These are phyloP conservation scores for Anas platyrhynchos DNA, from an alignment of 2,113 vertebrate genomes.

Conservation along the genomic window DNA sequence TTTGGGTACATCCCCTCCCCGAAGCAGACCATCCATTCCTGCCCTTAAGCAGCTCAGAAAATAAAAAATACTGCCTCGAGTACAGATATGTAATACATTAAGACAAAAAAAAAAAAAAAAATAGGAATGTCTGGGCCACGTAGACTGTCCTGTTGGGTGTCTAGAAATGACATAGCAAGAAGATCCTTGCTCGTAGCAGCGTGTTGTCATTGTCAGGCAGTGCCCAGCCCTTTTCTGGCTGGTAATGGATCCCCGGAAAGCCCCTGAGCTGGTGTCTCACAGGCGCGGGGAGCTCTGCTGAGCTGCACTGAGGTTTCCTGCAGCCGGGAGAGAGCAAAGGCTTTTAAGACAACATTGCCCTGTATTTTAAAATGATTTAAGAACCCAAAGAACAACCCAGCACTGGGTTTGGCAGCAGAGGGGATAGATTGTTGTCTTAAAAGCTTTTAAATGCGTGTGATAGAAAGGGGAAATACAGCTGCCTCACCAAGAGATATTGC, in stretches of 20 bases:
- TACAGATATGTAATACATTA: rapidly evolving
- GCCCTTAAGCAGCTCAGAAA: background rate
- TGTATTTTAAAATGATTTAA: constrained; percentile 69
- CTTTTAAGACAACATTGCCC: constrained; percentile 60
- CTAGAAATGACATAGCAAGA: background rate
- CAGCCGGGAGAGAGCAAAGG: background rate
- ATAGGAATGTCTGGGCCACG: background rate
- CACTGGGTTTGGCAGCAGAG: constrained; percentile 10
- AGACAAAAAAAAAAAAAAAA: background rate
- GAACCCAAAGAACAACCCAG: constrained; percentile 22
- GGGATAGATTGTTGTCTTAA: constrained; percentile 62
- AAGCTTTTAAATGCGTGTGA: constrained; percentile 70
- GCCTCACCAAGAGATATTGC: constrained; percentile 42
- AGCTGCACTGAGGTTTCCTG: constrained; percentile 40
- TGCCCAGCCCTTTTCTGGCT: background rate
- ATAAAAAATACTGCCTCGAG: rapidly evolving
- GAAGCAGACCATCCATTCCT: background rate
- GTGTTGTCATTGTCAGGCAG: background rate
- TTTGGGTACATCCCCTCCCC: background rate
- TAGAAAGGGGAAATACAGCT: constrained; percentile 59
- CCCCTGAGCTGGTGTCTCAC: background rate
- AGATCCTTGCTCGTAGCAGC: background rate
- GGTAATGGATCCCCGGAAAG: background rate
- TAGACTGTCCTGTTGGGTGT: rapidly evolving
- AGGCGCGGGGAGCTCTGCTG: background rate